A percentile compares a stretch with the other conserved stretches of the same genome.
Evolutionary conservation across 1,140 invertebrate species (phyloP).

Genomic region (Bombus soroeensis): DNA sequence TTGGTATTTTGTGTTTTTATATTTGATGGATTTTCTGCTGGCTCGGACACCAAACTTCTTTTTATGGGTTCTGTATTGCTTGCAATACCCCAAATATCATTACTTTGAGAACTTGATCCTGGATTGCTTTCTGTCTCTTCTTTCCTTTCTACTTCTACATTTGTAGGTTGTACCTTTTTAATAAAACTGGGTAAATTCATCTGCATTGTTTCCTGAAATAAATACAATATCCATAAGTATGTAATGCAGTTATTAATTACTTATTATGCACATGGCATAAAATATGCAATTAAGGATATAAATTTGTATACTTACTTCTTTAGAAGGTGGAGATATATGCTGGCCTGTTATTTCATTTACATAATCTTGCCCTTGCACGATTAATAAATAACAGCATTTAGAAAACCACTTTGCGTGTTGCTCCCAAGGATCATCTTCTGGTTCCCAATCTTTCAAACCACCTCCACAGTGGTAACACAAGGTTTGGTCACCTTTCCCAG

Average conservation of each 20-base stretch:
- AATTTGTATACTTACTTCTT: conserved; percentile 69
- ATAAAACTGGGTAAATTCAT: conserved; percentile 78
- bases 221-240: conserved; percentile 18
- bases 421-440: conserved; percentile 92
- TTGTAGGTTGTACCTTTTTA: conserved; percentile 68
- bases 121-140: conserved; percentile 61
- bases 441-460: conserved; percentile 94
- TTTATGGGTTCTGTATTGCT: neutral
- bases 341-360: conserved; percentile 83
- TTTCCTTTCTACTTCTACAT: conserved; percentile 53
- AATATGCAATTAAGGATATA: conserved; percentile 1
- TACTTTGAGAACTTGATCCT: conserved; percentile 65
- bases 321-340: conserved; percentile 70
- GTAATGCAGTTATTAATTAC: neutral
- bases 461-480: conserved; percentile 94
- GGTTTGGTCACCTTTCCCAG: conserved; percentile 91
- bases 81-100: conserved; percentile 28
- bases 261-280: conserved; percentile 12
- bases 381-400: conserved; percentile 89
- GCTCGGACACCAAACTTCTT: neutral
- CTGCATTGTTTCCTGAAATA: conserved; percentile 75
- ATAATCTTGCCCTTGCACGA: conserved; percentile 89
- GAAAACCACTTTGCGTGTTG: conserved; percentile 94
- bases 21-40: conserved; percentile 30
- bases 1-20: conserved; percentile 38